Evolutionary conservation across 2,113 vertebrate species (phyloP).

Genomic region (Cebidichthys violaceus): DNA sequence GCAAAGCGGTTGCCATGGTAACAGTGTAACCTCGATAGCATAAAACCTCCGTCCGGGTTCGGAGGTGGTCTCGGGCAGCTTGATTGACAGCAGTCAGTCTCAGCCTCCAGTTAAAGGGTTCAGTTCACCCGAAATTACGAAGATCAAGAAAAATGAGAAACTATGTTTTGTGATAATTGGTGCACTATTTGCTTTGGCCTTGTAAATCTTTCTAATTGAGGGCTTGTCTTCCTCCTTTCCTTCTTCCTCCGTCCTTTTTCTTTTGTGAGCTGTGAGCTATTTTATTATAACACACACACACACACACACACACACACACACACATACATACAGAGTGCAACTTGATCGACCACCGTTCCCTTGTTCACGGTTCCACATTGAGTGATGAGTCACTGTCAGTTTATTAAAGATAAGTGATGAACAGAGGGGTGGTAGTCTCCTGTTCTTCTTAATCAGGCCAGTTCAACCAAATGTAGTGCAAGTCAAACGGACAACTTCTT

Average conservation of each 20-base stretch:
- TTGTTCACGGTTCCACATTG: neutral
- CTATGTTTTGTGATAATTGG: neutral
- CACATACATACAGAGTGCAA: neutral
- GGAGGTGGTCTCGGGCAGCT: neutral
- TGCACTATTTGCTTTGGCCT: neutral
- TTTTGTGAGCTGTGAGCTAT: conserved; percentile 12
- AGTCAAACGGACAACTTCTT: neutral
- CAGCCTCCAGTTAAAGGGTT: conserved; percentile 10
- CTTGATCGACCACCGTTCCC: conserved; percentile 33
- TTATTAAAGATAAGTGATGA: neutral
- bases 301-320: neutral
- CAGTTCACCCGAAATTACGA: neutral
- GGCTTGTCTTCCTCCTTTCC: conserved; percentile 7
- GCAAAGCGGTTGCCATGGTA: conserved; percentile 62
- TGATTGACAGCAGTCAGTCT: neutral
- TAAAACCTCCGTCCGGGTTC: conserved; percentile 4
- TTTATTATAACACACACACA: conserved; percentile 10
- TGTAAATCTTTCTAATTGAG: conserved; percentile 6
- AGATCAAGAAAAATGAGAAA: neutral
- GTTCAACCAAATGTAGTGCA: neutral
- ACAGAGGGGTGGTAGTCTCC: neutral
- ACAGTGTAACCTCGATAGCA: conserved; percentile 48
- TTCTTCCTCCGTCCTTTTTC: neutral
- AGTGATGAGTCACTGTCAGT: neutral
- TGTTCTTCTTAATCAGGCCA: neutral